phyloP scores from a whole-genome alignment of 2,888 invertebrate species.

The Furcula furcula region DNA sequence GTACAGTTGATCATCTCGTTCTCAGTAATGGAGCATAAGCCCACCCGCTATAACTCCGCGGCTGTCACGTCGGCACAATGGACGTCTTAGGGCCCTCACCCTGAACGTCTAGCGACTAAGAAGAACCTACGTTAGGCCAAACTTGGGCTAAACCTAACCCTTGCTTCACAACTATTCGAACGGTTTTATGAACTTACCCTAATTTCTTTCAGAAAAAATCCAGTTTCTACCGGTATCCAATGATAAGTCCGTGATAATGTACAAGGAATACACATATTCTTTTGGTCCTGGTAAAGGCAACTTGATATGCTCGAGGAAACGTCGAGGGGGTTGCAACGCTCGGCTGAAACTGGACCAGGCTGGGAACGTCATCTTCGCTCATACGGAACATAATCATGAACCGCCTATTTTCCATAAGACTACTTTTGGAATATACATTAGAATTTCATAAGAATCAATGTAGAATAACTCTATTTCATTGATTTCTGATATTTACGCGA shows the following conservation, averaged over 20 bases:
- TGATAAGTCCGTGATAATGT: conserved; percentile 9
- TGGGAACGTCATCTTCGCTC: conserved; percentile 12
- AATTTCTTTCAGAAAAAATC: conserved; percentile 2
- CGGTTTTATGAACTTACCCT: too few species aligned
- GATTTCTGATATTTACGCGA: too few species aligned
- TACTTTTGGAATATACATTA: neutral
- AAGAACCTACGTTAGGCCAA: too few species aligned
- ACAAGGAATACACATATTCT: conserved; percentile 18
- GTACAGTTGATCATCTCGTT: too few species aligned
- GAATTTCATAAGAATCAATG: neutral
- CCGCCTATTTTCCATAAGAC: conserved; percentile 15
- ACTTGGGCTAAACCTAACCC: too few species aligned
- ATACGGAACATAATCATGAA: conserved; percentile 15
- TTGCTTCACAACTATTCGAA: too few species aligned
- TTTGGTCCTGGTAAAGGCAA: conserved; percentile 5
- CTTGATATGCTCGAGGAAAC: conserved; percentile 16
- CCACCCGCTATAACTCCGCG: too few species aligned
- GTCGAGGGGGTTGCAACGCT: conserved; percentile 19
- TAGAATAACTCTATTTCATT: too few species aligned
- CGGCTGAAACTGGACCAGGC: conserved; percentile 9
- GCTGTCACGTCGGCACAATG: too few species aligned
- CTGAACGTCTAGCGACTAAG: too few species aligned
- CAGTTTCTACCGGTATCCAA: conserved; percentile 4
- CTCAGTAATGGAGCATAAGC: too few species aligned
- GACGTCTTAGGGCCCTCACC: too few species aligned